Percentiles rank a stretch among this genome's conserved stretches.
Conservation (phyloP, 1,140 invertebrate species). For the Telenomus remus region DNA sequence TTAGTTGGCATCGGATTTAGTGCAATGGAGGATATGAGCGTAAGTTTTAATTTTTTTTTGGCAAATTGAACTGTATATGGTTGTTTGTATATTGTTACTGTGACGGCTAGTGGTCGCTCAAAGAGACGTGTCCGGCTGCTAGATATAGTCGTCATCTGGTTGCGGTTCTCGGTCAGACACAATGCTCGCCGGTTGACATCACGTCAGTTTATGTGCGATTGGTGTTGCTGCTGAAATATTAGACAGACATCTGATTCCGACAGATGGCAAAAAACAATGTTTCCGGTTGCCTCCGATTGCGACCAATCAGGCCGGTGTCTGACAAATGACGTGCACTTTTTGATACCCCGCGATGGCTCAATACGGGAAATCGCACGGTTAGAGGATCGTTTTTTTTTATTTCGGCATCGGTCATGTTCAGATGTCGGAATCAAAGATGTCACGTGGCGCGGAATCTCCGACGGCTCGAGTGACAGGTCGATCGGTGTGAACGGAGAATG, state of each 20-base stretch:
- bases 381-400: neutral
- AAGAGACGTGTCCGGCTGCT: conserved; percentile 2
- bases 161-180: conserved; percentile 11
- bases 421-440: neutral
- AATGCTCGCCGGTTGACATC: conserved; percentile 2
- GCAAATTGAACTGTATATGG: neutral
- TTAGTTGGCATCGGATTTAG: conserved; percentile 59
- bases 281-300: neutral
- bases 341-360: neutral
- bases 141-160: conserved; percentile 15
- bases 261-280: conserved; percentile 2
- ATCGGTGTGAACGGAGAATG: neutral
- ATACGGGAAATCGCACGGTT: no score
- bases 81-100: no score
- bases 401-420: neutral
- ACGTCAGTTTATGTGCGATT: neutral
- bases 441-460: no score
- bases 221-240: neutral
- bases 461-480: no score
- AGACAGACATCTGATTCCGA: neutral
- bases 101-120: neutral
- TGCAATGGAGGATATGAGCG: conserved; percentile 71
- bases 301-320: neutral
- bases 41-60: conserved; percentile 59
- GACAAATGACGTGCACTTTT: neutral